These are phyloP conservation scores for Rhyzopertha dominica DNA, from an alignment of 1,140 invertebrate species.

Conservation along the genomic window DNA sequence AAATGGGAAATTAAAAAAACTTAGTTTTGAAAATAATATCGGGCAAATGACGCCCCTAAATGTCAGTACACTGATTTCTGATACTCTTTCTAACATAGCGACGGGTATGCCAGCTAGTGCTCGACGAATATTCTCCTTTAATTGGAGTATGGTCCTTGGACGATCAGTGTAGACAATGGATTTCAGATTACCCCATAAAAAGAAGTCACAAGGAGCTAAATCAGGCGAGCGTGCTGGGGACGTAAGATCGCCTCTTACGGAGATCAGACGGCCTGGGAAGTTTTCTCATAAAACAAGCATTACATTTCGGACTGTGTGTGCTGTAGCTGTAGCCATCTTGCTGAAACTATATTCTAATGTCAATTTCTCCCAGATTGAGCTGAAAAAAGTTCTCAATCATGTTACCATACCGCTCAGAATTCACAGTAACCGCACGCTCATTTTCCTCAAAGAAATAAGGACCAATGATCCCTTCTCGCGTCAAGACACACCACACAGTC, in stretches of 20 bases:
- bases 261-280: constrained; percentile 1
- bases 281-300: constrained; percentile 12
- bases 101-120: no score
- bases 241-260: constrained; percentile 1
- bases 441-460: constrained; percentile 16
- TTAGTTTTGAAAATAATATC: no score
- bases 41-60: no score
- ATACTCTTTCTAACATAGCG: no score
- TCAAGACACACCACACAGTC: constrained; percentile 14
- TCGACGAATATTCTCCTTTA: no score
- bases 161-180: no score
- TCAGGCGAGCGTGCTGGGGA: constrained; percentile 1
- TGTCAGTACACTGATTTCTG: no score
- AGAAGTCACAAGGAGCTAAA: not conserved
- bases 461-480: constrained; percentile 7
- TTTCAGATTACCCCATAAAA: no score
- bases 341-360: not conserved
- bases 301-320: constrained; percentile 8
- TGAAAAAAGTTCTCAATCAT: constrained; percentile 13
- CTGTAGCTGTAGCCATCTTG: constrained; percentile 7
- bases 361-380: constrained; percentile 3
- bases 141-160: no score
- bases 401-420: constrained; percentile 16
- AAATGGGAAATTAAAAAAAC: no score
- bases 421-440: constrained; percentile 13